phyloP scores from a whole-genome alignment of 2,113 vertebrate genomes.

The Melanotaenia duboulayi region DNA sequence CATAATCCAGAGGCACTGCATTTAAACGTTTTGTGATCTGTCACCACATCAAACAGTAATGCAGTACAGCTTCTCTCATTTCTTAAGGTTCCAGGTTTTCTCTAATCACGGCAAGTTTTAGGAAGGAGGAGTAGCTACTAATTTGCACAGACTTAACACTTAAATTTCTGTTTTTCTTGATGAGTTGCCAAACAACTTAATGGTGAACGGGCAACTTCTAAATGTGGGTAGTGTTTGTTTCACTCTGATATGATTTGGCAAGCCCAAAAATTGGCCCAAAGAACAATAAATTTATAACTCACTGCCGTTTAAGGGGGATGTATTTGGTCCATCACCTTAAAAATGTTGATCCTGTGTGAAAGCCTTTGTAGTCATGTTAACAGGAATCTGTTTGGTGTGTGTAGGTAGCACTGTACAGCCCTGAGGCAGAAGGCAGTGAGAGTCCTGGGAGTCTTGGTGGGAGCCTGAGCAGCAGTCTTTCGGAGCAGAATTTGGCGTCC shows the following conservation, averaged over 20 bases:
- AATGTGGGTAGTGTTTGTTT: neutral
- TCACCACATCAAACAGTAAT: constrained; percentile 31
- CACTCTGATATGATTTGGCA: neutral
- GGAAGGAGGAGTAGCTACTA: neutral
- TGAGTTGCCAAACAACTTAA: constrained; percentile 47
- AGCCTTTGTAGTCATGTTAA: constrained; percentile 35
- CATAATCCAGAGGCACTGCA: constrained; percentile 64
- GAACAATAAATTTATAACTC: constrained; percentile 27
- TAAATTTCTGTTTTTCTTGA: constrained; percentile 52
- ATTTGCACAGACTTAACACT: constrained; percentile 3
- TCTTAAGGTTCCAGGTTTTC: neutral
- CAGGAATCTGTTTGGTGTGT: constrained; percentile 33
- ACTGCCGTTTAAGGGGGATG: constrained; percentile 10
- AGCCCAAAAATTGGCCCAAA: neutral
- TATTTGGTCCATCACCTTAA: constrained; percentile 8
- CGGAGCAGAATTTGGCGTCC: constrained; percentile 88
- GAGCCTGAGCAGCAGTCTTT: constrained; percentile 91
- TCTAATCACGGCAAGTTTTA: constrained; percentile 21
- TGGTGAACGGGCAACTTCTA: constrained; percentile 37
- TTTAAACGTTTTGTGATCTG: constrained; percentile 57
- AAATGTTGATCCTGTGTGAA: constrained; percentile 17
- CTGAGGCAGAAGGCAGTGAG: constrained; percentile 87
- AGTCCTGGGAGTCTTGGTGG: constrained; percentile 87
- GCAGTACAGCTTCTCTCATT: constrained; percentile 5
- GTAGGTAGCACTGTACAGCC: constrained; percentile 87